Percentiles rank a stretch among this genome's conserved stretches.
These are phyloP conservation scores for Gnathonemus echidnorhynchus DNA, from an alignment of 2,113 vertebrate genomes.

Conservation along the genomic window DNA sequence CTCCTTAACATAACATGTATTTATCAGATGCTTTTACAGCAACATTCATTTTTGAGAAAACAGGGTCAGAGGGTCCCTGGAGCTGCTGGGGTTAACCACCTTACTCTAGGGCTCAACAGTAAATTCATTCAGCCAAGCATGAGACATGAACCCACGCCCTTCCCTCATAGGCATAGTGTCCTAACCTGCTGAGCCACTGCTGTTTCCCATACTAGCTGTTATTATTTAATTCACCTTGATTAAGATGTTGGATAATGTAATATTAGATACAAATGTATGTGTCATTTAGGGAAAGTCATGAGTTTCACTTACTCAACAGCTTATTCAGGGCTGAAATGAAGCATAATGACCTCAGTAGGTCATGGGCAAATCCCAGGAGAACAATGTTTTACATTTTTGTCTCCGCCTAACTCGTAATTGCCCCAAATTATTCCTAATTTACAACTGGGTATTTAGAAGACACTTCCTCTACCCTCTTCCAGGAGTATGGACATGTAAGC, in stretches of 20 bases:
- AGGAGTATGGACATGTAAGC: not conserved
- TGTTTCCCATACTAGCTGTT: not conserved
- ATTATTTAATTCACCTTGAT: not conserved
- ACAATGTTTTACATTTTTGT: conserved; percentile 23
- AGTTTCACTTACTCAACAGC: not conserved
- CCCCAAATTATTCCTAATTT: conserved; percentile 1
- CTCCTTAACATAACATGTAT: not conserved
- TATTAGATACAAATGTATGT: not conserved
- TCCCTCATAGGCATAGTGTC: not conserved
- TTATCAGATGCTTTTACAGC: not conserved
- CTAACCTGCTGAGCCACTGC: not conserved
- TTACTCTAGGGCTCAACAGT: not conserved
- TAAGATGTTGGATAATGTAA: not conserved
- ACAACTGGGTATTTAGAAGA: not conserved
- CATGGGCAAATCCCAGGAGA: conserved; percentile 24
- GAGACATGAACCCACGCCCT: not conserved
- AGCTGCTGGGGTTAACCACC: not conserved
- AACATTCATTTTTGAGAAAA: not conserved
- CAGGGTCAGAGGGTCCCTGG: not conserved
- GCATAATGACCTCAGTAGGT: not conserved
- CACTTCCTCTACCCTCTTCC: not conserved
- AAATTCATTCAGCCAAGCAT: not conserved
- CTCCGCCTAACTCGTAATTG: not conserved
- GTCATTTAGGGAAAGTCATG: not conserved
- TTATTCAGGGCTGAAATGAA: not conserved